A percentile compares a stretch with the other conserved stretches of the same genome.
These are phyloP conservation scores for Rhinogobius similis DNA, from an alignment of 2,113 vertebrate species.

Conservation along the genomic window DNA sequence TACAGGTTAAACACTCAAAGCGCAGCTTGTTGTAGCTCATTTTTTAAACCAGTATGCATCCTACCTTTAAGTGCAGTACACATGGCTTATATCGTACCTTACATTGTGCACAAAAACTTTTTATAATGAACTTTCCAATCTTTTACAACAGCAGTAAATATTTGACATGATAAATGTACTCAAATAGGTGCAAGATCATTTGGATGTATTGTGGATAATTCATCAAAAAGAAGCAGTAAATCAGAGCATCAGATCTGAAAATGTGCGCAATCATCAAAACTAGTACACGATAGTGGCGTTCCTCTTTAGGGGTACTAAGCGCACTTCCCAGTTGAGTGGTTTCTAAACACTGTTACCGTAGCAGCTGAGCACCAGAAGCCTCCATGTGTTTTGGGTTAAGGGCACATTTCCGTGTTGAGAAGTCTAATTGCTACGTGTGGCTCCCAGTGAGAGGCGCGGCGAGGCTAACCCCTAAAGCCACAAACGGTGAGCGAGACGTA, in stretches of 20 bases:
- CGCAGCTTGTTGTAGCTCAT: background rate
- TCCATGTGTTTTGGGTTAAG: slow-evolving; percentile 87
- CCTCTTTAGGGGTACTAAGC: slow-evolving; percentile 55
- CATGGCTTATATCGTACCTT: background rate
- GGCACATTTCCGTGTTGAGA: slow-evolving; percentile 82
- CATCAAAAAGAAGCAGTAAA: slow-evolving; percentile 11
- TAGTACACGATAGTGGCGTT: slow-evolving; percentile 23
- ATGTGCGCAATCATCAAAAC: slow-evolving; percentile 48
- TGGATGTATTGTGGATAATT: background rate
- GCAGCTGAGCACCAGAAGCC: slow-evolving; percentile 89
- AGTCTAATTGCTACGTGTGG: slow-evolving; percentile 80
- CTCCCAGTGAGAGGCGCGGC: slow-evolving; percentile 70
- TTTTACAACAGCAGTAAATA: background rate
- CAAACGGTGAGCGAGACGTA: slow-evolving; percentile 61
- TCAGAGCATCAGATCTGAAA: slow-evolving; percentile 25
- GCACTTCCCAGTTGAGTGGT: slow-evolving; percentile 66
- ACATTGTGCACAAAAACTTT: background rate
- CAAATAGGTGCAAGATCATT: background rate
- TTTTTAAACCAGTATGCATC: background rate
- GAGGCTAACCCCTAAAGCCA: slow-evolving; percentile 74
- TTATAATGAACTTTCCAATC: background rate
- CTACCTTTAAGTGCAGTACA: background rate
- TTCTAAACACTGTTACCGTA: slow-evolving; percentile 81
- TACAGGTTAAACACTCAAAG: background rate
- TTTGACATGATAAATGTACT: background rate